Conservation (phyloP, 2,797 vertebrate species). For the Nannoperca australis region DNA sequence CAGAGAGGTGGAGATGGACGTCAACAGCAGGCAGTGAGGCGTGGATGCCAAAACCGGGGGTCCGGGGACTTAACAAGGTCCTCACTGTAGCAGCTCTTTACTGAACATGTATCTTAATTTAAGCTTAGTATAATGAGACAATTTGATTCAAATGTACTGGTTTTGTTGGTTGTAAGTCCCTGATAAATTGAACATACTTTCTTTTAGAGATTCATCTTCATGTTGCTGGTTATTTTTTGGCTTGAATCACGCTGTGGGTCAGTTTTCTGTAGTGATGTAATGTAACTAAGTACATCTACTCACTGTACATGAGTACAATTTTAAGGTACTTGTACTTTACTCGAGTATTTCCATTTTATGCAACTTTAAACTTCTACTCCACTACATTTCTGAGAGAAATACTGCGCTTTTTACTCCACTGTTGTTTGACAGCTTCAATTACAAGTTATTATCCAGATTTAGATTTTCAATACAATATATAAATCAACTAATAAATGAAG, state of each 20-base stretch:
- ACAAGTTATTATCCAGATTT: no score
- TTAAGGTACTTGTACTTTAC: no score
- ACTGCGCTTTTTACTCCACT: no score
- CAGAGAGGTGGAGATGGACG: conserved; percentile 6
- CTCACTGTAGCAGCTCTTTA: background rate
- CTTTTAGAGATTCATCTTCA: background rate
- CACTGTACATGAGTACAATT: no score
- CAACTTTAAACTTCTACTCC: no score
- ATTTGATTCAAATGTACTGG: background rate
- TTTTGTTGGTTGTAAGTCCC: background rate
- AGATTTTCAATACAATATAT: no score
- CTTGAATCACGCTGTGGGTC: conserved; percentile 19
- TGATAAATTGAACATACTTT: background rate
- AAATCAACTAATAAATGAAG: no score
- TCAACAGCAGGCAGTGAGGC: background rate
- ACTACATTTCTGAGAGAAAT: no score
- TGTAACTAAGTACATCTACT: no score
- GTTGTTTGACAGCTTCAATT: no score
- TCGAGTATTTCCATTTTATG: no score
- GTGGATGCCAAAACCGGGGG: background rate
- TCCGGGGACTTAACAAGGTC: background rate
- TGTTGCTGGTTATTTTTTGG: conserved; percentile 18
- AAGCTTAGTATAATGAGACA: background rate
- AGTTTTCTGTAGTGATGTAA: background rate
- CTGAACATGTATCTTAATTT: background rate